Evolutionary conservation across 2,113 vertebrate genomes (phyloP).

Genomic region (Gallinago media): DNA sequence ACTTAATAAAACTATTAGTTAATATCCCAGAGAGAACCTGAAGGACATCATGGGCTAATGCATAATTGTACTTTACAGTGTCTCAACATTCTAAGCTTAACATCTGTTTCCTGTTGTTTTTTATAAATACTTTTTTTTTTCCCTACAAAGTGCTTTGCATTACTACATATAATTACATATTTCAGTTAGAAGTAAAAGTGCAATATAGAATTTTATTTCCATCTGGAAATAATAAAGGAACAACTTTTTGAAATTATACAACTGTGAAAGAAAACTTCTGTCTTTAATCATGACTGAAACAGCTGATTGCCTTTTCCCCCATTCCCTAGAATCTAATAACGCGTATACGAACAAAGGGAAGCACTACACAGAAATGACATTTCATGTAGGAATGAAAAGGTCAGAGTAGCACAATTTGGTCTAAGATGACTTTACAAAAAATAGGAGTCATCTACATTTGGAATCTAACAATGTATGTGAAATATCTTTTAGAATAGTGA

Average conservation of each 20-base stretch:
- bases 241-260: not conserved
- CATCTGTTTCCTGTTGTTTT: constrained; percentile 37
- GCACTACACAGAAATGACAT: not conserved
- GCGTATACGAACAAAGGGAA: not conserved
- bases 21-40: not conserved
- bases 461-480: not conserved
- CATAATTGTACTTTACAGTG: not conserved
- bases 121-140: not conserved
- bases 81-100: not conserved
- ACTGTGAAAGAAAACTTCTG: constrained; percentile 45
- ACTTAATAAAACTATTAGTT: constrained; percentile 54
- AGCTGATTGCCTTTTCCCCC: not conserved
- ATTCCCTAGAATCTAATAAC: constrained; percentile 1
- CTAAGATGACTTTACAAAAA: constrained; percentile 48
- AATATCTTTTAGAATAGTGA: not conserved
- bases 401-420: not conserved
- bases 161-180: constrained; percentile 34
- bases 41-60: not conserved
- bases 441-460: not conserved
- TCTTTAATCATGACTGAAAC: constrained; percentile 47
- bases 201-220: constrained; percentile 20
- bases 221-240: constrained; percentile 65
- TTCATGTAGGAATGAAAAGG: not conserved
- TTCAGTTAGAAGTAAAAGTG: constrained; percentile 38
- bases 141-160: constrained; percentile 38